Conservation (phyloP, 2,888 invertebrate species). For the Eilema griseolum region DNA sequence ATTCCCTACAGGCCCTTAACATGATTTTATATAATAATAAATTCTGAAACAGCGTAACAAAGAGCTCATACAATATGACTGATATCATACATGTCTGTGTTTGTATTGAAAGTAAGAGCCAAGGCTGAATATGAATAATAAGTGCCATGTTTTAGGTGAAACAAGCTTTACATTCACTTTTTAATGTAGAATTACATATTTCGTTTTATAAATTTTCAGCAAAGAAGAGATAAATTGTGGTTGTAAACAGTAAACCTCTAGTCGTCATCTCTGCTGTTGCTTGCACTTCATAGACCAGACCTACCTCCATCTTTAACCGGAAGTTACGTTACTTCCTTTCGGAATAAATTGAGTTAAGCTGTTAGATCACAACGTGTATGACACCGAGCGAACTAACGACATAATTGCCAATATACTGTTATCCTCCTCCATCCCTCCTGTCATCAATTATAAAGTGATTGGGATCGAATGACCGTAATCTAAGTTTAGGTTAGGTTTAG, state of each 20-base stretch:
- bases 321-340: neutral
- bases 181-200: neutral
- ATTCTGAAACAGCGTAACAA: constrained; percentile 1
- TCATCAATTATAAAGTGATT: neutral
- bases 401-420: neutral
- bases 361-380: neutral
- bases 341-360: neutral
- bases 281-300: too few species aligned
- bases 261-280: too few species aligned
- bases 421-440: neutral
- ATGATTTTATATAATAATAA: neutral
- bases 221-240: neutral
- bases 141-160: neutral
- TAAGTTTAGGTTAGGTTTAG: neutral
- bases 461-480: neutral
- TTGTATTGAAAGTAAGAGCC: neutral
- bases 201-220: neutral
- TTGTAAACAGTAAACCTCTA: too few species aligned
- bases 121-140: constrained; percentile 3
- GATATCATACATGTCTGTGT: neutral
- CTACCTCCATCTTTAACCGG: too few species aligned
- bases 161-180: too few species aligned
- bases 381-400: neutral
- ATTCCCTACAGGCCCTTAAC: neutral
- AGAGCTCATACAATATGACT: neutral